Evolutionary conservation across 92 coral and sea anemone species (phyloP).

Genomic region (Palythoa caribaeorum): DNA sequence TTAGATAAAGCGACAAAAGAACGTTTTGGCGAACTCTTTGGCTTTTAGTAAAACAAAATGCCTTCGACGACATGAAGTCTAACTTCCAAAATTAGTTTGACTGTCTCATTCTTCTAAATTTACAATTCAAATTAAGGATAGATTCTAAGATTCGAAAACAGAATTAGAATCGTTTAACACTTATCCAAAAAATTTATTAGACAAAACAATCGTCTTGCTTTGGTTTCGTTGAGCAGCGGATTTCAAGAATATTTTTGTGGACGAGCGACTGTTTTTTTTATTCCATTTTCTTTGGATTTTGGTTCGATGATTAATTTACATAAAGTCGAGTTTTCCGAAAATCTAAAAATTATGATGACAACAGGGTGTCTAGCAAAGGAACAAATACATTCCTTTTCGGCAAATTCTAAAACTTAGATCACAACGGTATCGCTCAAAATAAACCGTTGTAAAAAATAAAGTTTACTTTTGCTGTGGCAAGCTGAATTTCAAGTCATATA

Average conservation of each 20-base stretch:
- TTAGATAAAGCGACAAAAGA: no score
- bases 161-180: neutral
- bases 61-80: neutral
- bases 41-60: neutral
- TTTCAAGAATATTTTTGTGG: neutral
- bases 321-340: neutral
- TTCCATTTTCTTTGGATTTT: neutral
- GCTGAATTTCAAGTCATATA: neutral
- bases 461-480: no score
- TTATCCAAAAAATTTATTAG: neutral
- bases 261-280: neutral
- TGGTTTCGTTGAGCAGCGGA: neutral
- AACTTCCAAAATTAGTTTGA: conserved; percentile 10
- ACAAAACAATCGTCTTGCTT: conserved; percentile 1
- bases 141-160: neutral
- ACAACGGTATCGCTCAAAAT: neutral
- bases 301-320: neutral
- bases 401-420: neutral
- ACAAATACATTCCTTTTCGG: neutral
- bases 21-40: neutral
- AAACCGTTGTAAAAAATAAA: neutral
- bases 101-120: conserved; percentile 14
- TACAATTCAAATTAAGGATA: conserved; percentile 37
- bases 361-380: neutral
- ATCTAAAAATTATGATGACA: neutral